These are phyloP conservation scores for Pelagia noctiluca DNA, from an alignment of 30 jellyfish, hydroid and myxozoan species.

Conservation along the genomic window DNA sequence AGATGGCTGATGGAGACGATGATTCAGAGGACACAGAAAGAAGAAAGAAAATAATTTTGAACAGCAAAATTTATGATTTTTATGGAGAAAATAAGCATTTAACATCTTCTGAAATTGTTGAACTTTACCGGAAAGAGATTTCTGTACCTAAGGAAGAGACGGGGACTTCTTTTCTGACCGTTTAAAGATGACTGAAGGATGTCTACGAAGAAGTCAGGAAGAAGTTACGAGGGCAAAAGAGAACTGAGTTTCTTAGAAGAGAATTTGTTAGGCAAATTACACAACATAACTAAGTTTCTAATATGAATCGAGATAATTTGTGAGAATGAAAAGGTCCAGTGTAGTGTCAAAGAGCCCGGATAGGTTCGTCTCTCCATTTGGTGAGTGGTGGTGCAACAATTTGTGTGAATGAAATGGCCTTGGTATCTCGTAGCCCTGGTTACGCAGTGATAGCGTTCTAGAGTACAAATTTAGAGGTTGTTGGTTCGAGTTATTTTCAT, in stretches of 20 bases:
- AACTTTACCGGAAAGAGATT: constrained; percentile 21
- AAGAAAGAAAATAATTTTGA: constrained; percentile 2
- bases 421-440: too few species aligned
- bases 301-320: not conserved
- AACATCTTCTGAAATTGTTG: constrained; percentile 27
- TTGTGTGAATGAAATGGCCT: too few species aligned
- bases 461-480: too few species aligned
- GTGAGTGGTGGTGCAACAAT: too few species aligned
- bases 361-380: too few species aligned
- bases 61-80: constrained; percentile 27
- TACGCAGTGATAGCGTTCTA: too few species aligned
- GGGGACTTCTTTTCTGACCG: not conserved
- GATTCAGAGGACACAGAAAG: constrained; percentile 12
- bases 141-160: constrained; percentile 12
- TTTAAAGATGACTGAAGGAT: constrained; percentile 16
- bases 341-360: too few species aligned
- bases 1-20: constrained; percentile 19
- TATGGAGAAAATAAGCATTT: constrained; percentile 14
- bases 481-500: too few species aligned
- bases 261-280: not conserved
- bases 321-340: too few species aligned
- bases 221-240: not conserved
- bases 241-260: not conserved
- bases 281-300: not conserved
- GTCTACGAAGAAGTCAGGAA: constrained; percentile 6